Conservation (phyloP, 2,113 vertebrate genomes). For the Propithecus coquereli region DNA sequence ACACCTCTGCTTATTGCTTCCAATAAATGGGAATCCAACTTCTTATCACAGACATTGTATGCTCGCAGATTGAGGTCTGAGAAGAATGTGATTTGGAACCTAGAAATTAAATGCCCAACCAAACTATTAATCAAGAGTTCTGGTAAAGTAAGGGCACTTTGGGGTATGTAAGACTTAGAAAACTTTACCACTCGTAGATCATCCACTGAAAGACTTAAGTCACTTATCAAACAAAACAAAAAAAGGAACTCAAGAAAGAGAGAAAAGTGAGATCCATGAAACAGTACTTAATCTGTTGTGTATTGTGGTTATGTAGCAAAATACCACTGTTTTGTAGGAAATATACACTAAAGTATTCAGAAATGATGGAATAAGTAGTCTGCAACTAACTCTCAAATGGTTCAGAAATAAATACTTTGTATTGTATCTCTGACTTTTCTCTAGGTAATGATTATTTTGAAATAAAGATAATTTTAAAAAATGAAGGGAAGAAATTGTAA, state of each 20-base stretch:
- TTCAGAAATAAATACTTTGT: background rate
- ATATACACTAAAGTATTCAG: background rate
- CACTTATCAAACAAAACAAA: background rate
- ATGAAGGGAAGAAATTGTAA: background rate
- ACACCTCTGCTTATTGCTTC: background rate
- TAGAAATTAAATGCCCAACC: background rate
- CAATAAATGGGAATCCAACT: background rate
- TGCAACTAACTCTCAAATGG: background rate
- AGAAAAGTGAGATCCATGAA: background rate
- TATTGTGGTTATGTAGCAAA: background rate
- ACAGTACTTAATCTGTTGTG: background rate
- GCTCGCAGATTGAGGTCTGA: background rate
- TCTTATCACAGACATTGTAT: background rate
- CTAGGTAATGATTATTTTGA: background rate
- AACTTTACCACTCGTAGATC: background rate
- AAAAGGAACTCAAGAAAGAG: background rate
- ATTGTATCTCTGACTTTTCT: background rate
- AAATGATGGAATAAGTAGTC: background rate
- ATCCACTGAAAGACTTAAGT: background rate
- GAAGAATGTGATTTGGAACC: background rate
- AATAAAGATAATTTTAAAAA: background rate
- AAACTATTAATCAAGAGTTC: background rate
- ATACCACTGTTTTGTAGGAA: background rate
- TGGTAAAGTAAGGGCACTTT: background rate
- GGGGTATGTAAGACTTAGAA: background rate